These are phyloP conservation scores for Caenorhabditis doughertyi DNA, from an alignment of 2,888 invertebrate species.

Conservation along the genomic window DNA sequence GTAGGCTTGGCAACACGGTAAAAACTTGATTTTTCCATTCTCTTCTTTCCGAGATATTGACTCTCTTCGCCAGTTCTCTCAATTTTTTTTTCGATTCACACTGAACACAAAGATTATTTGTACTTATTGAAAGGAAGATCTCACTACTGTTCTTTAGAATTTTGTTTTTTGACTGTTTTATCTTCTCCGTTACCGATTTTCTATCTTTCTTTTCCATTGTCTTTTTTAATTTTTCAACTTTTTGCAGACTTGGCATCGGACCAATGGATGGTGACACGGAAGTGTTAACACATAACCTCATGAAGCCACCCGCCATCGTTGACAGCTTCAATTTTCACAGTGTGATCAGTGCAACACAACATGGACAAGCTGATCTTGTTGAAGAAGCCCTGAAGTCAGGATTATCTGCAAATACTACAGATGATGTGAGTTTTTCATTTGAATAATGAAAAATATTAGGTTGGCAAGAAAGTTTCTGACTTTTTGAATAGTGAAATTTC, in stretches of 20 bases:
- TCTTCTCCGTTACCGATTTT: no score
- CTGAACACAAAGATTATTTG: conserved; percentile 25
- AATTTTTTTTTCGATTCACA: neutral
- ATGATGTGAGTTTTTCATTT: conserved; percentile 55
- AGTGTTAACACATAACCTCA: conserved; percentile 49
- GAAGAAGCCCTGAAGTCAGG: conserved; percentile 61
- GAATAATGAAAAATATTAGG: no score
- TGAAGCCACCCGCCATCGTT: conserved; percentile 28
- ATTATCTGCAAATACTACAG: conserved; percentile 50
- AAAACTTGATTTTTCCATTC: conserved; percentile 48
- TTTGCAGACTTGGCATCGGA: conserved; percentile 50
- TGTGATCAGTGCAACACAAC: conserved; percentile 70
- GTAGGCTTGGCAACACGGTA: conserved; percentile 17
- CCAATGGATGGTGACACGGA: conserved; percentile 52
- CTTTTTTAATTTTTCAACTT: neutral
- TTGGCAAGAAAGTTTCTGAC: no score
- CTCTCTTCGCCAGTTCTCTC: conserved; percentile 29
- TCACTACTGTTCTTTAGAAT: neutral
- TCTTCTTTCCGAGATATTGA: conserved; percentile 36
- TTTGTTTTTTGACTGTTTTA: no score
- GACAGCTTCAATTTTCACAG: conserved; percentile 42
- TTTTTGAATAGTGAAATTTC: no score
- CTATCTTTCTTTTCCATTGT: neutral
- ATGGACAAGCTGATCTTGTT: conserved; percentile 61
- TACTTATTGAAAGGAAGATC: neutral